Evolutionary conservation across 2,888 invertebrate species (phyloP), one percentile per base, ranked within the genome.

Genomic region (Axea sp.): DNA sequence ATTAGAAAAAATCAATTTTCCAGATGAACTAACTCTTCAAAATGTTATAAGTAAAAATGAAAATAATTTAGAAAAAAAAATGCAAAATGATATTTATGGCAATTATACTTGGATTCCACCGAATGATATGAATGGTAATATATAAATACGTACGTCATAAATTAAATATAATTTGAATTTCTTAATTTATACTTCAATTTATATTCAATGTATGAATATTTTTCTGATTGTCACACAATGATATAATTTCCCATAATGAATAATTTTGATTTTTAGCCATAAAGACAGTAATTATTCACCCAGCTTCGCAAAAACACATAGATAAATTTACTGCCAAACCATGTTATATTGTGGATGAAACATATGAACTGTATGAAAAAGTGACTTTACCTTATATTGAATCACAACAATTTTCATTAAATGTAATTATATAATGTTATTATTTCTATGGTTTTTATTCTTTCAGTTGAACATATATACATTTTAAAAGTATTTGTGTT

Each of bases 301-400:
- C 99, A 1, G 98, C 98, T 0, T 96, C 96, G 17, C 93, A 95
- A 55, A 95, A 96, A 84, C 98, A 98, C 81, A 93, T 99, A 8
- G 90, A 92, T 3, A 99, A 98, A 86, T 99, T 94, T 87, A 91
- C 92, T 5, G 89, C 90, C 19, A 95, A 95, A 79, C 91, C 93
- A 57, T 86, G 91, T 1, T 92, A 93, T 83, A 88, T 98, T 12
- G 89, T 99, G 3, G 88, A 92, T 62, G 99, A 99, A 89, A 96
- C 97, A 0, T 92, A 94, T 0, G 91, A 93, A 15, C 88, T 96
- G 49, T 99, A 98, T 84, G 85, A 93, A 76, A 91, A 90, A 12
- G 89, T 96, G 15, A 96, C 96, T 0, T 86, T 95, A 57, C 96
- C 96, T 0, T 91, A 93, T 86, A 89, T 99, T 49, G 88, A 91